phyloP scores from a whole-genome alignment of 2,888 invertebrate species.

The Amphiduros pacificus region DNA sequence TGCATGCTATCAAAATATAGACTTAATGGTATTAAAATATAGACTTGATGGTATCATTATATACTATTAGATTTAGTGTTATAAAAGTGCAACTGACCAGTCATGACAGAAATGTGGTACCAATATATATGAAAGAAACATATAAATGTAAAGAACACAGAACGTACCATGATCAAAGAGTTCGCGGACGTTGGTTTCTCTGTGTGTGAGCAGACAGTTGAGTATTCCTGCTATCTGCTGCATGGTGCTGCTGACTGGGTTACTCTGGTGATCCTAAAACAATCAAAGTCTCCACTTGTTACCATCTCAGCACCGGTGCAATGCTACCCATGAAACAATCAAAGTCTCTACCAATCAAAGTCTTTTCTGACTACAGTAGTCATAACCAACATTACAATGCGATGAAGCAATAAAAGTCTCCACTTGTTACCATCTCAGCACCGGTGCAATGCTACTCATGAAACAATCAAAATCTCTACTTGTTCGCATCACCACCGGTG shows the following conservation, averaged over 20 bases:
- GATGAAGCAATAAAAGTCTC: too few species aligned
- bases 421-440: too few species aligned
- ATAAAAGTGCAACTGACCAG: not conserved
- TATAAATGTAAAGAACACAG: not conserved
- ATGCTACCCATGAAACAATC: too few species aligned
- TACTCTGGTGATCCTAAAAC: constrained; percentile 55
- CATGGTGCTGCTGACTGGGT: constrained; percentile 50
- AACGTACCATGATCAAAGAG: constrained; percentile 52
- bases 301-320: too few species aligned
- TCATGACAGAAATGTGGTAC: not conserved
- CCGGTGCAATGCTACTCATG: too few species aligned
- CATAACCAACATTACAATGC: too few species aligned
- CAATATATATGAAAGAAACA: not conserved
- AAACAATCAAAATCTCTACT: too few species aligned
- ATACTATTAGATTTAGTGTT: not conserved
- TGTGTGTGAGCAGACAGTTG: constrained; percentile 47
- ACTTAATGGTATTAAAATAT: not conserved
- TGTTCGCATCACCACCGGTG: too few species aligned
- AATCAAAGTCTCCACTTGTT: too few species aligned
- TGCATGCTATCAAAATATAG: not conserved
- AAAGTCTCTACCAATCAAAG: too few species aligned
- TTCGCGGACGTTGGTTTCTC: constrained; percentile 53
- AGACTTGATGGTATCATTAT: not conserved
- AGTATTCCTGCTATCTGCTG: constrained; percentile 50
- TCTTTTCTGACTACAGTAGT: too few species aligned